Evolutionary conservation across 2,797 vertebrate genomes (phyloP).

Genomic region (Micrastur ruficollis): DNA sequence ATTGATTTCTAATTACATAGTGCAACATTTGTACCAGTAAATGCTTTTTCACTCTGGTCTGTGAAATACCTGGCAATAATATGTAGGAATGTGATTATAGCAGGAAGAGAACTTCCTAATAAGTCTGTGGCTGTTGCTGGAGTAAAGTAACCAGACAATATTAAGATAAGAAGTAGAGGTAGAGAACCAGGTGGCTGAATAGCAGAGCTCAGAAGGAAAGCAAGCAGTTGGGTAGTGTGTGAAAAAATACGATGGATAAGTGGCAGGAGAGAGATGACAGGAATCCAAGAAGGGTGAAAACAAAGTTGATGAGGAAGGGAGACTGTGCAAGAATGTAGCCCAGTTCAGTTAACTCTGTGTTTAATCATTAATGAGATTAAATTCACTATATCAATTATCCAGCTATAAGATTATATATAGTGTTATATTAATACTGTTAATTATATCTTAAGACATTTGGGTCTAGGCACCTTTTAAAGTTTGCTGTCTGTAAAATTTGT

Average conservation of each 20-base stretch:
- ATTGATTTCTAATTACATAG: not conserved
- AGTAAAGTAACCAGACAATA: not conserved
- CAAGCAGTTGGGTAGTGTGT: not conserved
- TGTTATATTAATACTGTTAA: not conserved
- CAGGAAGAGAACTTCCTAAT: not conserved
- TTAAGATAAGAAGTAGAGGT: not conserved
- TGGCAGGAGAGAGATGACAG: not conserved
- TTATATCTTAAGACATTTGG: not conserved
- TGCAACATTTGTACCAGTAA: not conserved
- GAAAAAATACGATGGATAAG: not conserved
- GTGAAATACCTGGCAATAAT: not conserved
- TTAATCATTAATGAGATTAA: not conserved
- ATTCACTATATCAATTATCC: not conserved
- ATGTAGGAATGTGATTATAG: not conserved
- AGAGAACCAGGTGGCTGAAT: not conserved
- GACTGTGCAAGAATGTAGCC: not conserved
- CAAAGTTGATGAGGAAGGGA: not conserved
- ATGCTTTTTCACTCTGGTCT: not conserved
- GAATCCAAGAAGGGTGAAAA: not conserved
- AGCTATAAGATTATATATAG: not conserved
- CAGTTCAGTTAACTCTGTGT: not conserved
- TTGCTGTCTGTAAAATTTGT: not conserved
- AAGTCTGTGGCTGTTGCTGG: not conserved
- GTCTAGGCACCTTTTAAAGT: not conserved
- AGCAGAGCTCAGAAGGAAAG: not conserved